A percentile compares a stretch with the other conserved stretches of the same genome.
These are phyloP conservation scores for Epistrophe eligans DNA, from an alignment of 2,888 invertebrate species.

Conservation along the genomic window DNA sequence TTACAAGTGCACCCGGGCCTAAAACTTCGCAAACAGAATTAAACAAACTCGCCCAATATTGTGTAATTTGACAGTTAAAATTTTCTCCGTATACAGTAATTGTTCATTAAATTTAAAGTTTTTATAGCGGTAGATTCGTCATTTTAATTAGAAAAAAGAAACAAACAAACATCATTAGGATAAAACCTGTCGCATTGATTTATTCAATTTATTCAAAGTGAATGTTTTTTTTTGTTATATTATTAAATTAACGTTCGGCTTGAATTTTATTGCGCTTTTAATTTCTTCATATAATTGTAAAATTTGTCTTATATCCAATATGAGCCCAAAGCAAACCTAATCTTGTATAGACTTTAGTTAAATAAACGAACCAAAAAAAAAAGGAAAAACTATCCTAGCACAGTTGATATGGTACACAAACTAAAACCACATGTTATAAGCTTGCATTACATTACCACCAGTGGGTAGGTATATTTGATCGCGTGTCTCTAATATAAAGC, in stretches of 20 bases:
- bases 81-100: too few relatives aligned
- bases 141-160: not conserved
- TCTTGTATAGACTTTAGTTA: not conserved
- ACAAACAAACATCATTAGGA: not conserved
- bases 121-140: not conserved
- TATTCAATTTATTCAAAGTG: not conserved
- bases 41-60: too few relatives aligned
- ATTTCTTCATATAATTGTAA: constrained; percentile 4
- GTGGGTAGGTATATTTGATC: constrained; percentile 16
- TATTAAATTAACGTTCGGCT: not conserved
- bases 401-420: not conserved
- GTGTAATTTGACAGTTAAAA: too few relatives aligned
- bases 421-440: constrained; percentile 43
- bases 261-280: not conserved
- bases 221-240: constrained; percentile 15
- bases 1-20: too few relatives aligned
- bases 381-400: not conserved
- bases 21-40: too few relatives aligned
- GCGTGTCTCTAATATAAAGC: constrained; percentile 44
- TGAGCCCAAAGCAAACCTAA: not conserved
- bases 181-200: constrained; percentile 2
- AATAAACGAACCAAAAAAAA: not conserved
- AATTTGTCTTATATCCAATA: not conserved
- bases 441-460: constrained; percentile 16
- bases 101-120: too few relatives aligned